A percentile compares a stretch with the other conserved stretches of the same genome.
These are phyloP conservation scores for Gobius niger DNA, from an alignment of 2,113 vertebrate genomes.

Conservation along the genomic window DNA sequence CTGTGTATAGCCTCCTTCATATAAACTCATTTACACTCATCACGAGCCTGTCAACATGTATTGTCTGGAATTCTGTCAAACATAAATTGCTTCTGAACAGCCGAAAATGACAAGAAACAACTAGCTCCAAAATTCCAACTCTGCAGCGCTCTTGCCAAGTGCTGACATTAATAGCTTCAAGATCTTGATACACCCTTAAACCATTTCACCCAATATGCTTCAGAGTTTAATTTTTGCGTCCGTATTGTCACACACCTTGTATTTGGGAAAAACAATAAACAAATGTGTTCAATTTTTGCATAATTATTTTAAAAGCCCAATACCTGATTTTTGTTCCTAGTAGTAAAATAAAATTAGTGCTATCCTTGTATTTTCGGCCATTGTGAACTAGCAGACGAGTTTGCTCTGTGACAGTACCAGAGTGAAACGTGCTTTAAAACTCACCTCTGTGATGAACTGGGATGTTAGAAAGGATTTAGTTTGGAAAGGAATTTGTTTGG, in stretches of 20 bases:
- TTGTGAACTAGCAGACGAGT: no score
- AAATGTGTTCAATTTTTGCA: background rate
- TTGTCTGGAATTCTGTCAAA: slow-evolving; percentile 49
- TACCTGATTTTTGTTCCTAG: no score
- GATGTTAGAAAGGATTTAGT: no score
- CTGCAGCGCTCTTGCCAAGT: slow-evolving; percentile 45
- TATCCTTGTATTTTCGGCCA: no score
- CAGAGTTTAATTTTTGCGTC: slow-evolving; percentile 37
- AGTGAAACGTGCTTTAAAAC: background rate
- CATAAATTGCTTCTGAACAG: slow-evolving; percentile 48
- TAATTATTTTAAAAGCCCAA: slow-evolving; percentile 5
- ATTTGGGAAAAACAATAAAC: background rate
- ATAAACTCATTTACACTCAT: slow-evolving; percentile 41
- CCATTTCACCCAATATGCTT: slow-evolving; percentile 32
- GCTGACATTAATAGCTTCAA: slow-evolving; percentile 65
- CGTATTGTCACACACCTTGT: background rate
- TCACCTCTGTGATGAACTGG: no score
- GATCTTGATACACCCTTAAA: slow-evolving; percentile 39
- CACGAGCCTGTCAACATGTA: slow-evolving; percentile 47
- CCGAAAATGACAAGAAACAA: slow-evolving; percentile 60
- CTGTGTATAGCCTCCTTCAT: slow-evolving; percentile 15
- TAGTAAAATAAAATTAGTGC: no score
- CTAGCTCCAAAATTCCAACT: slow-evolving; percentile 62
- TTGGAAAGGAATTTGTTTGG: no score
- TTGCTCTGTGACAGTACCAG: background rate